Conservation (phyloP, 2,113 vertebrate genomes). For the Hipposideros armiger region DNA sequence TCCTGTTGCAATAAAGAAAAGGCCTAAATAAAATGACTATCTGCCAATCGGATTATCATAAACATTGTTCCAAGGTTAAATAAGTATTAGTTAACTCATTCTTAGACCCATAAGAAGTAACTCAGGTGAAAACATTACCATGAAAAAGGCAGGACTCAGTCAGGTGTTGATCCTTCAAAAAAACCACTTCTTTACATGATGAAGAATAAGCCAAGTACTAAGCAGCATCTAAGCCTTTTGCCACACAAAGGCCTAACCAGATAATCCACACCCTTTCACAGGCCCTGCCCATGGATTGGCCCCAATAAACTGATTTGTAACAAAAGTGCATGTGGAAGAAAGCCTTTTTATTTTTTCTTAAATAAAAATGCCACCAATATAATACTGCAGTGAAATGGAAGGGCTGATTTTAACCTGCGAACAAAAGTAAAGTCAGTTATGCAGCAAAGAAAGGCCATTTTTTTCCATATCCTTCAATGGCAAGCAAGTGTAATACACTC, state of each 20-base stretch:
- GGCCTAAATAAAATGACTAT: conserved; percentile 72
- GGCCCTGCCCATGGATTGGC: conserved; percentile 73
- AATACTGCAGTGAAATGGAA: conserved; percentile 79
- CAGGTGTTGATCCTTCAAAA: conserved; percentile 74
- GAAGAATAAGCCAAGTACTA: conserved; percentile 65
- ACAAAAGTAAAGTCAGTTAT: conserved; percentile 79
- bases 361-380: conserved; percentile 81
- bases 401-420: conserved; percentile 77
- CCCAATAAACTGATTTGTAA: conserved; percentile 80
- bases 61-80: conserved; percentile 80
- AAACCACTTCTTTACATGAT: conserved; percentile 73
- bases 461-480: conserved; percentile 71
- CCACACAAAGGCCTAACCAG: conserved; percentile 71
- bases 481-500: conserved; percentile 63
- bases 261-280: conserved; percentile 73
- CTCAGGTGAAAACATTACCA: conserved; percentile 82
- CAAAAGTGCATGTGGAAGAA: conserved; percentile 75
- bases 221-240: conserved; percentile 76
- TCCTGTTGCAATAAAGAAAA: conserved; percentile 64
- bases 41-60: conserved; percentile 76
- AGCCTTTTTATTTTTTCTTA: conserved; percentile 61
- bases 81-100: conserved; percentile 81
- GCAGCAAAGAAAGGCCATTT: conserved; percentile 74
- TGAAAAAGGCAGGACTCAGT: conserved; percentile 79
- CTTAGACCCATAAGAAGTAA: conserved; percentile 72